Conservation (phyloP, 2,888 invertebrate species). For the Salticus scenicus region DNA sequence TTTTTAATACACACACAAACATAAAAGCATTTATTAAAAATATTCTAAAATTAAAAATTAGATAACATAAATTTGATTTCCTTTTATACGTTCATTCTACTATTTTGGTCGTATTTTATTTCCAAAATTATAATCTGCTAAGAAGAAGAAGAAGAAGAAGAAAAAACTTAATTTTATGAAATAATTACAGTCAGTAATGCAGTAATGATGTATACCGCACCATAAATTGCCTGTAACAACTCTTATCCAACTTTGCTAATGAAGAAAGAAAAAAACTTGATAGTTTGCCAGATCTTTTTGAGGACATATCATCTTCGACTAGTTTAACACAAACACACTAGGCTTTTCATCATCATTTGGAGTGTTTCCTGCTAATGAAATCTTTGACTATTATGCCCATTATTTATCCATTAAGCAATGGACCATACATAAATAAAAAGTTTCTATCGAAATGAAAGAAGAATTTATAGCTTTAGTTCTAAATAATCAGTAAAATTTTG, state of each 20-base stretch:
- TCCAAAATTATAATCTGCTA: too few species aligned
- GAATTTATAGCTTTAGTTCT: neutral
- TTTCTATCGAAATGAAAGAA: too few species aligned
- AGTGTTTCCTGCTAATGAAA: neutral
- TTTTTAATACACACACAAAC: too few species aligned
- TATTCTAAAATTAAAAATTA: too few species aligned
- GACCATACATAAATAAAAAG: neutral
- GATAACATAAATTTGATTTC: too few species aligned
- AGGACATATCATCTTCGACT: neutral
- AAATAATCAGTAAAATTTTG: neutral
- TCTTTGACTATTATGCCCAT: neutral
- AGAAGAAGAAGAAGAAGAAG: too few species aligned
- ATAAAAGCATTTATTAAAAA: too few species aligned
- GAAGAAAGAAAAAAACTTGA: neutral
- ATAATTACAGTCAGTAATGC: too few species aligned
- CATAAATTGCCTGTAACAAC: neutral
- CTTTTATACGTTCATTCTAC: too few species aligned
- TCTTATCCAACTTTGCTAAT: neutral
- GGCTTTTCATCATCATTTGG: neutral
- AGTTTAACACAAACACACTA: neutral
- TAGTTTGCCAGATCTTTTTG: neutral
- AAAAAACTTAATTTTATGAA: too few species aligned
- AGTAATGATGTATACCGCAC: too few species aligned
- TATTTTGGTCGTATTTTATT: too few species aligned
- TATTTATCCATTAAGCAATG: neutral